A percentile compares a stretch with the other conserved stretches of the same genome.
These are phyloP conservation scores for Sisyra terminalis DNA, from an alignment of 2,888 invertebrate species.

Conservation along the genomic window DNA sequence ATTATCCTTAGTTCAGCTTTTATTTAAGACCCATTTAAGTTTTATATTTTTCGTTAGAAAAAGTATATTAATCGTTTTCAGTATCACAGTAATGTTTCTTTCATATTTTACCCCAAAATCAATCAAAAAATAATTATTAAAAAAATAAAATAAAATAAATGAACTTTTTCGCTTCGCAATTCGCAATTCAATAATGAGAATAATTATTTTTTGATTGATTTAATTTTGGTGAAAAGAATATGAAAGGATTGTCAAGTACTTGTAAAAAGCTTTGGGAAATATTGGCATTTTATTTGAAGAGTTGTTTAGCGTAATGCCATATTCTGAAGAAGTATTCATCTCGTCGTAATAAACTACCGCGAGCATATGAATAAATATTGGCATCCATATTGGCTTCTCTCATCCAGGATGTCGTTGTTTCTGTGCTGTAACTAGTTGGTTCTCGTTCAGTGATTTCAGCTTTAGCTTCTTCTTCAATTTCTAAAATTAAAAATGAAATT, in stretches of 20 bases:
- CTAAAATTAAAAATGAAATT: background rate
- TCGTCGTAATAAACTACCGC: slow-evolving; percentile 62
- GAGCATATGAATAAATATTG: slow-evolving; percentile 79
- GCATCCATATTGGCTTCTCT: slow-evolving; percentile 89
- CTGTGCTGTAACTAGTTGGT: slow-evolving; percentile 78
- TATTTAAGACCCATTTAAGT: too few relatives aligned
- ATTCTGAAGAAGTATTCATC: slow-evolving; percentile 95
- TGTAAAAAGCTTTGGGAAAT: background rate
- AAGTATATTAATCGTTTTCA: too few relatives aligned
- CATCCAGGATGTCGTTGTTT: slow-evolving; percentile 87
- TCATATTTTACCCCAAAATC: too few relatives aligned
- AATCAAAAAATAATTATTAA: too few relatives aligned
- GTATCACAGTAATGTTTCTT: too few relatives aligned
- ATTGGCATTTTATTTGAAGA: slow-evolving; percentile 47
- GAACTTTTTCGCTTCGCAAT: slow-evolving; percentile 10
- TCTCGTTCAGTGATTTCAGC: slow-evolving; percentile 52
- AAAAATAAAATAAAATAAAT: too few relatives aligned
- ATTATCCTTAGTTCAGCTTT: too few relatives aligned
- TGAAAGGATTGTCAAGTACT: too few relatives aligned
- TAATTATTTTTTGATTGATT: too few relatives aligned
- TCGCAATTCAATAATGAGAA: slow-evolving; percentile 8
- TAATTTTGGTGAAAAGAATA: too few relatives aligned
- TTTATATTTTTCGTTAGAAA: too few relatives aligned
- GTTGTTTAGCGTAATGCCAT: slow-evolving; percentile 73
- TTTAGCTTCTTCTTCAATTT: slow-evolving; percentile 34